Evolutionary conservation across 2,113 vertebrate species (phyloP).

Genomic region (Engystomops pustulosus): DNA sequence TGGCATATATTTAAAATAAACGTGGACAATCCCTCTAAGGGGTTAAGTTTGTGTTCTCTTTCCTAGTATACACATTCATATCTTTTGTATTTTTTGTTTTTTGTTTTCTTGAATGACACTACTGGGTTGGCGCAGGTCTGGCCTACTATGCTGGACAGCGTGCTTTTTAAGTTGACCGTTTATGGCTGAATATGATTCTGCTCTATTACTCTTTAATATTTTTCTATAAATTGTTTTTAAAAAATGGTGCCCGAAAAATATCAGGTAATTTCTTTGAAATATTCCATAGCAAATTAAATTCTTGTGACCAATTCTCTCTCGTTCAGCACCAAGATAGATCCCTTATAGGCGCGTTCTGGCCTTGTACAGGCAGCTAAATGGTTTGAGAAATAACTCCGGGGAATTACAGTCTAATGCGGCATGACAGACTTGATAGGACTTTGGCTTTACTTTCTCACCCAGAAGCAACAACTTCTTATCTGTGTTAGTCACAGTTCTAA

Average conservation of each 20-base stretch:
- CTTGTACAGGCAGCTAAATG: conserved; percentile 36
- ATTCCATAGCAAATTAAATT: conserved; percentile 10
- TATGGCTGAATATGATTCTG: not conserved
- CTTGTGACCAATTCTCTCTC: conserved; percentile 21
- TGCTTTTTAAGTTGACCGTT: too few relatives aligned
- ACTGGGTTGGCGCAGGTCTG: too few relatives aligned
- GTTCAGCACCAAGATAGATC: not conserved
- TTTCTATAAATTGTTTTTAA: conserved; percentile 3
- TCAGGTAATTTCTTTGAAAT: conserved; percentile 19
- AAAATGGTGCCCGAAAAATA: not conserved
- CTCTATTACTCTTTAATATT: not conserved
- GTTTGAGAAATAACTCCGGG: conserved; percentile 15
- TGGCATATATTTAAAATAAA: too few relatives aligned
- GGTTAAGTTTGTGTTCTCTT: too few relatives aligned
- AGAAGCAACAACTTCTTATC: conserved; percentile 36
- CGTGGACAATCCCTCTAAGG: too few relatives aligned
- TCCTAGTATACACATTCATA: too few relatives aligned
- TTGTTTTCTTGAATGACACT: too few relatives aligned
- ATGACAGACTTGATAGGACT: conserved; percentile 20
- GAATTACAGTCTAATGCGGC: conserved; percentile 49
- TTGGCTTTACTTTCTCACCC: conserved; percentile 22
- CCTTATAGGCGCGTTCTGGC: not conserved
- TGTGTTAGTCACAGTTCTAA: conserved; percentile 35
- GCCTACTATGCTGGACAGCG: too few relatives aligned
- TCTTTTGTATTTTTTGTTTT: too few relatives aligned